Evolutionary conservation across 2,113 vertebrate species (phyloP), one percentile per base, ranked within the genome.

Genomic region (Aspidoscelis tigris): DNA sequence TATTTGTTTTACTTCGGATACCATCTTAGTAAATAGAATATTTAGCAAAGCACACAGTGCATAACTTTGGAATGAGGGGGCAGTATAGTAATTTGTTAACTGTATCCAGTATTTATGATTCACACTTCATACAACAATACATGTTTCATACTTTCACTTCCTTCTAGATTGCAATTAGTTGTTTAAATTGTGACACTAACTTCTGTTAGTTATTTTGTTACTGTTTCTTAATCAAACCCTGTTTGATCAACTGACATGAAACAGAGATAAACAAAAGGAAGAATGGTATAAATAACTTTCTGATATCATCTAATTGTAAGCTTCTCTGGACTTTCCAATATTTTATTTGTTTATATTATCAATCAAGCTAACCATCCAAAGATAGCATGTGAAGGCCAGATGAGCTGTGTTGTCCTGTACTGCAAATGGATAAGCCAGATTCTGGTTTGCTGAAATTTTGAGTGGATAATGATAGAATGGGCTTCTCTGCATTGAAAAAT

Each of bases 61-160:
- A 33, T 74, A 12, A 47, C 26, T 82, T 47, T 39, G 44, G 70
- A 14, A 82, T 74, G 18, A n/a, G 26, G 1, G 22, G n/a, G 61
- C n/a, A 44, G 73, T 39, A 7, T 73, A 26, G 39, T 26, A 39
- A 86, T 90, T 50, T 50, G 47, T 93, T 92, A 89, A 79, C 89
- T 83, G 83, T 87, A 84, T 77, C 5, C 47, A 50, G 47, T 50
- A 50, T 50, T 50, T 50, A 50, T 50, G 47, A 9, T 9, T 9
- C 47, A 6, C 8, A 6, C 47, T 50, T 50, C 33, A 33, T 33
- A 33, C 33, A 33, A 33, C 33, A 88, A 88, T 90, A 77, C 80
- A 80, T 65, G 20, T 90, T 92, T 89, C 83, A 83, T 68, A 61
- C 1, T 77, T 69, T 65, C 33, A 33, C 33, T 33, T 33, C 33